phyloP scores from a whole-genome alignment of 2,797 vertebrate genomes.

The Mycteria americana region DNA sequence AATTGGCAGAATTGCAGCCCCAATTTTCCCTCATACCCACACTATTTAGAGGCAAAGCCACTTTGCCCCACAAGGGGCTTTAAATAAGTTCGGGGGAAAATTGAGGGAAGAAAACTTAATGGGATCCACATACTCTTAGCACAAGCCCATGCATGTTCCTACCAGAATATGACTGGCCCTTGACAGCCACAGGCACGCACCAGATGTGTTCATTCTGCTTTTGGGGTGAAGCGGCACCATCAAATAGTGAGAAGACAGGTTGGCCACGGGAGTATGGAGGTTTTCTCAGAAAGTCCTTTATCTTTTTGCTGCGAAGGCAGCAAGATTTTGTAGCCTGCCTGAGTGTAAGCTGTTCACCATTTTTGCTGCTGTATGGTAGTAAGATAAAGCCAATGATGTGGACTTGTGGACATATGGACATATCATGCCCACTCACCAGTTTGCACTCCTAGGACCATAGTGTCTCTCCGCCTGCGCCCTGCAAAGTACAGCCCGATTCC shows the following conservation, averaged over 20 bases:
- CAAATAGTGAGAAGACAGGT: background rate
- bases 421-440: background rate
- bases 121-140: background rate
- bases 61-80: background rate
- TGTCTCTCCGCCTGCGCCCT: background rate
- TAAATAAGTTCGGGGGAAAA: background rate
- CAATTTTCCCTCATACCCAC: background rate
- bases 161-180: background rate
- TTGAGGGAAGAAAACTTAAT: background rate
- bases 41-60: background rate
- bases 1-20: background rate
- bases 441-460: background rate
- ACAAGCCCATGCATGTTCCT: background rate
- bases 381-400: background rate
- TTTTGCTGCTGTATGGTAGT: background rate
- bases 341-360: background rate
- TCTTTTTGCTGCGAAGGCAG: background rate
- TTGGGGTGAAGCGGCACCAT: background rate
- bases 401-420: background rate
- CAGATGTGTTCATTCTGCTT: background rate
- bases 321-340: background rate
- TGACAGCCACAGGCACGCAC: background rate
- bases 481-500: background rate
- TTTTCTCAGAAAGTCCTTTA: background rate
- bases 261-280: accelerated